Conservation (phyloP, 2,113 vertebrate species). For the Protobothrops flavoviridis region DNA sequence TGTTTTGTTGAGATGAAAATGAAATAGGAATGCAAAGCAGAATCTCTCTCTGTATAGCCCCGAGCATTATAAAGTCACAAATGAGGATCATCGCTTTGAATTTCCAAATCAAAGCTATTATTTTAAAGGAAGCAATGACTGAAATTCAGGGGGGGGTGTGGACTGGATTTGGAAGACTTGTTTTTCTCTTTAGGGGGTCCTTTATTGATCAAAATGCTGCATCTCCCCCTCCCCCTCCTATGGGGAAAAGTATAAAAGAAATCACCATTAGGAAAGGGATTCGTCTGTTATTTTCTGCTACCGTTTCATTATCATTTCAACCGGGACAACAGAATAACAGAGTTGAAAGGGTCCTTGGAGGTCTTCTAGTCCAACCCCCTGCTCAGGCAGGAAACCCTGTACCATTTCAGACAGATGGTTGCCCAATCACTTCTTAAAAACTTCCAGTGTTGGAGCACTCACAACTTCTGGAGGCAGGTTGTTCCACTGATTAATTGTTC, state of each 20-base stretch:
- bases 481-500: background rate
- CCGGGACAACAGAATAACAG: background rate
- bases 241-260: background rate
- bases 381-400: too few species aligned
- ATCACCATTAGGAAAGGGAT: background rate
- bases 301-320: background rate
- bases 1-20: slow-evolving; percentile 48
- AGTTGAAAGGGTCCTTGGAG: too few species aligned
- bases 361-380: too few species aligned
- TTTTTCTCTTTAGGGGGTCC: slow-evolving; percentile 44
- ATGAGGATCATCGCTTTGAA: slow-evolving; percentile 52
- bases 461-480: background rate
- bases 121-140: slow-evolving; percentile 39
- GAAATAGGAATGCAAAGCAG: slow-evolving; percentile 32
- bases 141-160: background rate
- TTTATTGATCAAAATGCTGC: slow-evolving; percentile 40
- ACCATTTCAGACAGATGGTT: background rate
- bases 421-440: background rate
- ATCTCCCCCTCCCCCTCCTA: background rate
- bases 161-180: slow-evolving; percentile 40
- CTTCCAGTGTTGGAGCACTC: background rate
- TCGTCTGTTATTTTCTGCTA: background rate
- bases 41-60: slow-evolving; percentile 51
- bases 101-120: slow-evolving; percentile 37
- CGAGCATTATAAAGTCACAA: slow-evolving; percentile 45